phyloP scores from a whole-genome alignment of 2,797 vertebrate genomes.

The Urocyon cinereoargenteus region DNA sequence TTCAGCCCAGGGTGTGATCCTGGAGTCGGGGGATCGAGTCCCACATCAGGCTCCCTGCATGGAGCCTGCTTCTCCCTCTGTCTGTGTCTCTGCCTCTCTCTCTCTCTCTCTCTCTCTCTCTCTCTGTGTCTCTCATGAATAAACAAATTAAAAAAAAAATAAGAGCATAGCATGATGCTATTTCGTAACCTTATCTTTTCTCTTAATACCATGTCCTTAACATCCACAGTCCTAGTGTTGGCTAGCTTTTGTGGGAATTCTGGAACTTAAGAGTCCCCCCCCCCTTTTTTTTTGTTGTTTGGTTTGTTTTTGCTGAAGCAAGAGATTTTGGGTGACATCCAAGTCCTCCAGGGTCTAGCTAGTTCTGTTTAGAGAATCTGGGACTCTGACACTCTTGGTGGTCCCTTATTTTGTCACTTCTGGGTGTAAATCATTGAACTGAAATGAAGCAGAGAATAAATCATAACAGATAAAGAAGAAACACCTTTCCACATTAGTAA shows the following conservation, averaged over 20 bases:
- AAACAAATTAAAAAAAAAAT: too few relatives aligned
- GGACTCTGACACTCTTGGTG: background rate
- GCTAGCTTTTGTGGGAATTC: background rate
- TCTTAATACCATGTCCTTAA: background rate
- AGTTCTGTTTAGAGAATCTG: background rate
- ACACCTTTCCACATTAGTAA: background rate
- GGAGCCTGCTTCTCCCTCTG: too few relatives aligned
- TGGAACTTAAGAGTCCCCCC: background rate
- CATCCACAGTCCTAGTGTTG: background rate
- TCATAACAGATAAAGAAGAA: background rate
- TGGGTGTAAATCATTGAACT: background rate
- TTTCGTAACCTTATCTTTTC: background rate
- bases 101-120: too few relatives aligned
- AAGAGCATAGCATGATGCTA: background rate
- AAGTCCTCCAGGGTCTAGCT: background rate
- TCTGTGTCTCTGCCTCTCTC: too few relatives aligned
- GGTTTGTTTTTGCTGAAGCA: background rate
- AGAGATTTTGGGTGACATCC: background rate
- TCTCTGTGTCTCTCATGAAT: too few relatives aligned
- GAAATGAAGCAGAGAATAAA: background rate
- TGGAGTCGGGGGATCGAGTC: too few relatives aligned
- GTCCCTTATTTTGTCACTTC: background rate
- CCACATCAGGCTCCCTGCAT: too few relatives aligned
- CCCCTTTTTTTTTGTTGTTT: background rate
- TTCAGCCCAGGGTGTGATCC: too few relatives aligned